Base-by-base conservation (phyloP, 2,113 vertebrate genomes). In the Petromus typicus region DNA sequence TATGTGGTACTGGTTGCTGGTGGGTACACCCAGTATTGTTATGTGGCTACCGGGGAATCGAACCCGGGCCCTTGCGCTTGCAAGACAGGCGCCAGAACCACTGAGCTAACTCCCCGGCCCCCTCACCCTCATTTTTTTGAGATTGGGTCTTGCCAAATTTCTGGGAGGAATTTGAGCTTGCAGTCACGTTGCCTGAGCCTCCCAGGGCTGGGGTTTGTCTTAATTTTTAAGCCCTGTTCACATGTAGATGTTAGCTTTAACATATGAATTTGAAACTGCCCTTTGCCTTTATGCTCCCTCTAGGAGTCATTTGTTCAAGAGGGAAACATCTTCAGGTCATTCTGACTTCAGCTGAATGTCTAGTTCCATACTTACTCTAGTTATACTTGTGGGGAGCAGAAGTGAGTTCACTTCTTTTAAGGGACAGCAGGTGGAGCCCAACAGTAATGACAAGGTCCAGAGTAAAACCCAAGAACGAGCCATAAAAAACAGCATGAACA, bases 371-470 rank as follows among this genome's bases (percentile, higher is more conserved):
- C 56, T 51, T 64, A 32, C 5, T 92, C 23, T 71, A 45, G 5
- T 57, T 69, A 37, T 30, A 64, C 10, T 23, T 34, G 20, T 17
- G 7, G 16, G 51, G 59, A 17, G 22, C 37, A 4, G 9, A 32
- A 18, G 59, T 78, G 64, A 56, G 54, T 32, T 73, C 67, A 83
- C 17, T 57, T 69, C 57, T 90, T 83, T 89, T 81, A 86, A 81
- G 66, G 40, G 88, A 37, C 54, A 79, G 40, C 84, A 91, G 64
- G 22, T 61, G 22, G 84, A 85, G 37, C 64, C 84, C 69, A 82
- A 86, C 43, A n/a, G 86, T 78, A 84, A 23, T 83, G 81, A 93
- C n/a, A 75, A 86, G 61, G 71, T 61, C 43, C 51, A 78, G 45
- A 40, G 57, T 93, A 78, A 90, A 87, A 94, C 22, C 54, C 63